phyloP scores from a whole-genome alignment of 2,113 vertebrate species.

The Centropristis striata region DNA sequence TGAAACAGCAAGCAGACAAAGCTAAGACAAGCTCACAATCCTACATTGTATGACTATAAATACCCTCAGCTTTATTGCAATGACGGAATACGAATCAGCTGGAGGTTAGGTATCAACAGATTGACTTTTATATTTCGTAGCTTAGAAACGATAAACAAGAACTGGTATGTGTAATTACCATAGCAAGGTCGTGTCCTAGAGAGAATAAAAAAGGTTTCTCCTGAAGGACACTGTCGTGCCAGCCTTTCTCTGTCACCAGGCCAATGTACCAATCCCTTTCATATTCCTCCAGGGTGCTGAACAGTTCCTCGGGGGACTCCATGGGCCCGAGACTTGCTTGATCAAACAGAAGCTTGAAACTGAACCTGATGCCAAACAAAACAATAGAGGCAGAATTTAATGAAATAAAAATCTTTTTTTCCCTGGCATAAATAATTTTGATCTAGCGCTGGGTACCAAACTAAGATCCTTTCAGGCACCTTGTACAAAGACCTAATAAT shows the following conservation, averaged over 20 bases:
- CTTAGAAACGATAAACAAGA: neutral
- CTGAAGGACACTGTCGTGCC: constrained; percentile 93
- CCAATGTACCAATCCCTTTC: constrained; percentile 96
- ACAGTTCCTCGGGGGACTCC: constrained; percentile 91
- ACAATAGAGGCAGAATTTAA: neutral
- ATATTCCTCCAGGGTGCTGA: constrained; percentile 91
- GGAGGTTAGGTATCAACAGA: neutral
- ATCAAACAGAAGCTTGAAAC: constrained; percentile 96
- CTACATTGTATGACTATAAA: neutral
- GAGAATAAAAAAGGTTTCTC: constrained; percentile 97
- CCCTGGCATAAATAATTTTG: neutral
- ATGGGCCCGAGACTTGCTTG: constrained; percentile 94
- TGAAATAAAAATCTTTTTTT: neutral
- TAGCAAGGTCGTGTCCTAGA: constrained; percentile 92
- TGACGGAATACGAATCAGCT: neutral
- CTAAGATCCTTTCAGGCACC: no score
- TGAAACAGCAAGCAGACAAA: no score
- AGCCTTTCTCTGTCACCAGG: constrained; percentile 91
- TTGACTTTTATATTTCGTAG: neutral
- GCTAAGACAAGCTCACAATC: no score
- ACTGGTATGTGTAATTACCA: constrained; percentile 87
- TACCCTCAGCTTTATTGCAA: neutral
- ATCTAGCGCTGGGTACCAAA: no score
- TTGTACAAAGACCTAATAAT: no score
- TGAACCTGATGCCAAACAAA: constrained; percentile 86